Evolutionary conservation across 2,888 invertebrate species (phyloP).

Genomic region (Acholoe squamosa): DNA sequence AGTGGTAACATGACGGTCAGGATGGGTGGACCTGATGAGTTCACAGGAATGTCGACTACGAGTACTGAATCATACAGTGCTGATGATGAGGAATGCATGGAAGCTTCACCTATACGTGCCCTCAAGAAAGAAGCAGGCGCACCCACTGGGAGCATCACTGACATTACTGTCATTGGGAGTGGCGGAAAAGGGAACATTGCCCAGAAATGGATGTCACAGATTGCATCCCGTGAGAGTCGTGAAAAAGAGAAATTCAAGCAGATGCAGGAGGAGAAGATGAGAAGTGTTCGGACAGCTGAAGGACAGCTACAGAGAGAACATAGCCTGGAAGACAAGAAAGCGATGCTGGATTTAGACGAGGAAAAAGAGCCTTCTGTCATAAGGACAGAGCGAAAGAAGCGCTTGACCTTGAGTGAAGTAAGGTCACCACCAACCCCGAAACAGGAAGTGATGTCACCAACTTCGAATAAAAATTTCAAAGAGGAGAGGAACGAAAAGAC

Average conservation of each 20-base stretch:
- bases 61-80: neutral
- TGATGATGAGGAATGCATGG: neutral
- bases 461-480: too few species aligned
- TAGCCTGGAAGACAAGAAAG: too few species aligned
- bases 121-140: neutral
- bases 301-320: neutral
- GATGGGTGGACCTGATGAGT: neutral
- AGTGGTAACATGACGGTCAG: neutral
- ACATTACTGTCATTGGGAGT: neutral
- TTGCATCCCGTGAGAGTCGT: neutral
- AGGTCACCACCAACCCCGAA: too few species aligned
- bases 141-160: neutral
- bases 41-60: neutral
- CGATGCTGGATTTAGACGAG: too few species aligned
- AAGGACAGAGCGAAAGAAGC: too few species aligned
- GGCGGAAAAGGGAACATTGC: slow-evolving; percentile 1
- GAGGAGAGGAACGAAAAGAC: too few species aligned
- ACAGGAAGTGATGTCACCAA: too few species aligned
- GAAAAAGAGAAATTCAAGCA: slow-evolving; percentile 32
- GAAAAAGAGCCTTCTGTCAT: too few species aligned
- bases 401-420: too few species aligned
- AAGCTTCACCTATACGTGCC: neutral
- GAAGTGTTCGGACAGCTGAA: neutral
- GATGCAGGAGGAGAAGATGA: neutral
- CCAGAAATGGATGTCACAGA: neutral